Percentiles rank a stretch among this genome's conserved stretches.
Conservation (phyloP, 2,888 invertebrate species). For the Amblyjoppa fuscipennis region DNA sequence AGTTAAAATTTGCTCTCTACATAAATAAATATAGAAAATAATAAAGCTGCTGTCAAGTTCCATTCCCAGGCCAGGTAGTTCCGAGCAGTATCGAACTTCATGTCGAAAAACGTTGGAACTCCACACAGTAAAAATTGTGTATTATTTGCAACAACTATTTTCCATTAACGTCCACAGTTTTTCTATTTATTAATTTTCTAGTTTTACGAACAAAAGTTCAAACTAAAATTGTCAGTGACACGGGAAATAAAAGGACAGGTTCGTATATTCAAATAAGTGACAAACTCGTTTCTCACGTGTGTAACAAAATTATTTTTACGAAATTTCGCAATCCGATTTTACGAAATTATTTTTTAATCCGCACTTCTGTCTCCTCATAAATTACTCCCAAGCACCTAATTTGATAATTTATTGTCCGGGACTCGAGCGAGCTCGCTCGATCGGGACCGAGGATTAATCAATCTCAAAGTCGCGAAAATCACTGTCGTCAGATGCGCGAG, state of each 20-base stretch:
- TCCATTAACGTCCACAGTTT: too few species aligned
- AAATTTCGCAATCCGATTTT: too few species aligned
- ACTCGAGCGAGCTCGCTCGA: not conserved
- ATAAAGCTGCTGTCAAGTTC: not conserved
- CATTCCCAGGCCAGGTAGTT: not conserved
- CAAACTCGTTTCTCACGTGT: too few species aligned
- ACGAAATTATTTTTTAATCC: too few species aligned
- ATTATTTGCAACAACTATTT: too few species aligned
- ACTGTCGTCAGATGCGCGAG: constrained; percentile 20
- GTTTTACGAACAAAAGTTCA: too few species aligned
- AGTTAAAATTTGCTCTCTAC: too few species aligned
- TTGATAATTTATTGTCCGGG: constrained; percentile 42
- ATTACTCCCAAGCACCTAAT: constrained; percentile 18
- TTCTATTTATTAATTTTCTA: too few species aligned
- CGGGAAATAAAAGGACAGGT: too few species aligned
- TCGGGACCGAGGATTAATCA: constrained; percentile 44
- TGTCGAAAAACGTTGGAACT: not conserved
- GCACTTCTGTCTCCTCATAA: not conserved
- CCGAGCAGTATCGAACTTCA: not conserved
- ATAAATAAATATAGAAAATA: not conserved
- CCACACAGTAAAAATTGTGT: not conserved
- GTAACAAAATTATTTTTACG: too few species aligned
- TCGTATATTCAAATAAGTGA: too few species aligned
- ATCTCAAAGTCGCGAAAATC: constrained; percentile 48
- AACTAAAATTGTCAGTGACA: too few species aligned